phyloP scores from a whole-genome alignment of 1,140 invertebrate species.

The Delia radicum region DNA sequence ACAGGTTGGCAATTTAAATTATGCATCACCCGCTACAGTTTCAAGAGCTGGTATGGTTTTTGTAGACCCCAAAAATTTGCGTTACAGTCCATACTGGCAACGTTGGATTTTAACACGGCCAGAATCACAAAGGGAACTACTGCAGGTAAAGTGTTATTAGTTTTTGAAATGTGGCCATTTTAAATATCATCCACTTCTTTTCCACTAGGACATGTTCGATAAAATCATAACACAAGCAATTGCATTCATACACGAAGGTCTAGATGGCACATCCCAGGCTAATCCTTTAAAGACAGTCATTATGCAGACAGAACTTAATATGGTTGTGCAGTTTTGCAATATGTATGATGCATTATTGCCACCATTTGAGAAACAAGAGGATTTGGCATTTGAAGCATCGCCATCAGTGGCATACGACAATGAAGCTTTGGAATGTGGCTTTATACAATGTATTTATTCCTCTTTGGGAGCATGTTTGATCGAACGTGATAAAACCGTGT shows the following conservation, averaged over 20 bases:
- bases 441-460: slow-evolving; percentile 77
- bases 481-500: slow-evolving; percentile 66
- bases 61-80: slow-evolving; percentile 87
- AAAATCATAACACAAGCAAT: slow-evolving; percentile 70
- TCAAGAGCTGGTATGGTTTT: slow-evolving; percentile 92
- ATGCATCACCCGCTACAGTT: slow-evolving; percentile 88
- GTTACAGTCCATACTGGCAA: slow-evolving; percentile 82
- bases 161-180: background rate
- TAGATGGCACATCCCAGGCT: slow-evolving; percentile 71
- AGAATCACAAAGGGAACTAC: slow-evolving; percentile 40
- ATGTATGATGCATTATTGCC: slow-evolving; percentile 73
- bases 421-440: slow-evolving; percentile 68
- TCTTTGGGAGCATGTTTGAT: slow-evolving; percentile 79
- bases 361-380: slow-evolving; percentile 37
- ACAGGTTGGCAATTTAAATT: slow-evolving; percentile 80
- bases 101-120: slow-evolving; percentile 64
- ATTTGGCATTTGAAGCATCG: slow-evolving; percentile 55
- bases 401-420: slow-evolving; percentile 58
- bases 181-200: background rate
- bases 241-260: slow-evolving; percentile 74
- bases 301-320: slow-evolving; percentile 79
- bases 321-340: slow-evolving; percentile 82
- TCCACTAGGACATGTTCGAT: slow-evolving; percentile 43
- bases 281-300: slow-evolving; percentile 78
- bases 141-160: slow-evolving; percentile 26